Conservation (phyloP, 2,113 vertebrate genomes). For the Psephotus haematonotus region DNA sequence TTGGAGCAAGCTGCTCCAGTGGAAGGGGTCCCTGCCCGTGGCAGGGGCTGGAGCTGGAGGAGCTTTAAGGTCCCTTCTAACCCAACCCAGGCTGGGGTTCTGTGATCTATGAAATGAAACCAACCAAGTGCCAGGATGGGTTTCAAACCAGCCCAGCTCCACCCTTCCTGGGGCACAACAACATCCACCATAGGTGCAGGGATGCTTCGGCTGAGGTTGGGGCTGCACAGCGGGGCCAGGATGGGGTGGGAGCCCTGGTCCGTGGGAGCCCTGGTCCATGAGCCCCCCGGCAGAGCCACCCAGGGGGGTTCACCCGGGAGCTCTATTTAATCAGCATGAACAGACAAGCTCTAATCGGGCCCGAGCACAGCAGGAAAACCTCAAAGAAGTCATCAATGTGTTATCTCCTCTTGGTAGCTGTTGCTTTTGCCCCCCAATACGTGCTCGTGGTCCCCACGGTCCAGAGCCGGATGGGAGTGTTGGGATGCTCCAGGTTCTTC, state of each 20-base stretch:
- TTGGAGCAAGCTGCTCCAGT: too few species aligned
- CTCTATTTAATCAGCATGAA: not conserved
- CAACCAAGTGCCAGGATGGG: not conserved
- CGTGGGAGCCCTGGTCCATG: not conserved
- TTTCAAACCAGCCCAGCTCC: not conserved
- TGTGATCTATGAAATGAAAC: not conserved
- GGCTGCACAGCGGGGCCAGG: not conserved
- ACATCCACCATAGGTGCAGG: not conserved
- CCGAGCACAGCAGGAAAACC: constrained; percentile 21
- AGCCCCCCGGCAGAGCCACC: not conserved
- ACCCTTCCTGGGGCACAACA: constrained; percentile 61
- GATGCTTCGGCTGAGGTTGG: not conserved
- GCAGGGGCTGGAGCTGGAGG: too few species aligned
- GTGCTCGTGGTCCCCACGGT: not conserved
- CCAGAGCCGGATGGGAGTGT: not conserved
- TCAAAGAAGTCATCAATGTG: not conserved
- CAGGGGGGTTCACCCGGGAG: not conserved
- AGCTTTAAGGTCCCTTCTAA: not conserved
- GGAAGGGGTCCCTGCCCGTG: too few species aligned
- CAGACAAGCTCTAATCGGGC: not conserved
- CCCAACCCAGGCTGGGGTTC: not conserved
- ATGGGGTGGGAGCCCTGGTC: not conserved
- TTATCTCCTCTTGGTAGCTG: not conserved
- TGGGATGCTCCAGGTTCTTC: not conserved
- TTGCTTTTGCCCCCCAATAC: not conserved